Evolutionary conservation across 2,888 invertebrate species (phyloP), one percentile per base, ranked within the genome.

Genomic region (Volucella inanis): DNA sequence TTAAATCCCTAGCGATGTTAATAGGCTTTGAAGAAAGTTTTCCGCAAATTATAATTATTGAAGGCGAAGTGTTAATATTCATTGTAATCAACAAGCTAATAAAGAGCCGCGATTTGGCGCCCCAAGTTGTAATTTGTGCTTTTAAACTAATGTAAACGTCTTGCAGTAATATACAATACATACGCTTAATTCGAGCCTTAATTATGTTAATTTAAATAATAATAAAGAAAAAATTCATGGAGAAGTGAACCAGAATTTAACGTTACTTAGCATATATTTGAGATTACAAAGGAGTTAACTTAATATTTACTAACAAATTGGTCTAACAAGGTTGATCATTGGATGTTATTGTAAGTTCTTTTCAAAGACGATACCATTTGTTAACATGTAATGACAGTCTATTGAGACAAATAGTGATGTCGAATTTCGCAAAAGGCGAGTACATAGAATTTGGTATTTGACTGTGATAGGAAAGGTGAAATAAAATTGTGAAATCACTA

Each of bases 261-360:
- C 75, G 75, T 67, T 76, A 76, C 67, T 76, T 76, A 67, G 67
- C 75, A 59, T 65, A 38, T 14, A 59, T 76, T 67, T 76, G 55
- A 43, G 8, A 47, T 65, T 50, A 75, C 57, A 59, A 50, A 59
- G 49, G 75, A 64, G 57, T 75, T 55, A 59, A 59, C 45, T 50
- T 50, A 55, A 55, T 54, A 54, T 54, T 57, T 57, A 18, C 57
- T 64, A 49, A 65, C 67, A 59, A 59, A 59, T 67, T 49, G 65
- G 47, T 47, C 74, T 74, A 74, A 74, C 74, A 64, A 62, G 62
- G 41, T 47, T 55, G 54, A 54, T 64, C 61, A 62, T 72, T 43
- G 50, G 50, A 15, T 61, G 39, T 10, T 52, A 18, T 62, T 52
- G 52, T 72, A 62, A 52, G 61, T 18, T 54, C 43, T 45, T 72